Conservation (phyloP, 37 sponge, comb jelly and placozoan genomes). For the Halichondria panicea region DNA sequence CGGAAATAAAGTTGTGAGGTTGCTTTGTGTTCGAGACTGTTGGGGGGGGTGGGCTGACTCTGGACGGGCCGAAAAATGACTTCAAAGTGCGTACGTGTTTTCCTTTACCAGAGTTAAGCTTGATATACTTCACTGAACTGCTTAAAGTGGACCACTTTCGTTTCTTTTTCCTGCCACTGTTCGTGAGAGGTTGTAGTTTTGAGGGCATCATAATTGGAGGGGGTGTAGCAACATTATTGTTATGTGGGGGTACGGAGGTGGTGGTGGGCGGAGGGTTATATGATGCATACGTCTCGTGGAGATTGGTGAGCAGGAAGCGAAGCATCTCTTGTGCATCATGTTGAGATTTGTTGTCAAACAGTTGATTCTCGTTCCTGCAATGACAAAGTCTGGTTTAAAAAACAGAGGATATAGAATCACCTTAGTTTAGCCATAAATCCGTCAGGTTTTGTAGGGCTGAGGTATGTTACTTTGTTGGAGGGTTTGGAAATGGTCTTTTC, state of each 20-base stretch:
- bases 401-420: background rate
- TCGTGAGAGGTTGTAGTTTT: background rate
- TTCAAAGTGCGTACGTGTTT: no score
- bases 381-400: background rate
- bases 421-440: slow-evolving; percentile 17
- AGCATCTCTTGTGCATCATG: slow-evolving; percentile 83
- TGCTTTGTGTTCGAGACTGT: no score
- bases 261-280: no score
- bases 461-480: slow-evolving; percentile 2
- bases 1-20: slow-evolving; percentile 10
- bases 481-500: background rate
- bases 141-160: no score
- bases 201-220: background rate
- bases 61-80: no score
- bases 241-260: no score
- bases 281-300: slow-evolving; percentile 38
- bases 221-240: background rate
- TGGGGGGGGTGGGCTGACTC: no score
- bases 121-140: background rate
- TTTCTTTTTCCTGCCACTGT: background rate
- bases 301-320: slow-evolving; percentile 47
- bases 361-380: slow-evolving; percentile 24
- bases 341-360: slow-evolving; percentile 50
- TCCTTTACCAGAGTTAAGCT: no score
- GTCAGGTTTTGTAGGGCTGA: slow-evolving; percentile 6